Percentiles rank a stretch among this genome's conserved stretches.
These are phyloP conservation scores for Ectemnius lituratus DNA, from an alignment of 2,888 invertebrate species.

Conservation along the genomic window DNA sequence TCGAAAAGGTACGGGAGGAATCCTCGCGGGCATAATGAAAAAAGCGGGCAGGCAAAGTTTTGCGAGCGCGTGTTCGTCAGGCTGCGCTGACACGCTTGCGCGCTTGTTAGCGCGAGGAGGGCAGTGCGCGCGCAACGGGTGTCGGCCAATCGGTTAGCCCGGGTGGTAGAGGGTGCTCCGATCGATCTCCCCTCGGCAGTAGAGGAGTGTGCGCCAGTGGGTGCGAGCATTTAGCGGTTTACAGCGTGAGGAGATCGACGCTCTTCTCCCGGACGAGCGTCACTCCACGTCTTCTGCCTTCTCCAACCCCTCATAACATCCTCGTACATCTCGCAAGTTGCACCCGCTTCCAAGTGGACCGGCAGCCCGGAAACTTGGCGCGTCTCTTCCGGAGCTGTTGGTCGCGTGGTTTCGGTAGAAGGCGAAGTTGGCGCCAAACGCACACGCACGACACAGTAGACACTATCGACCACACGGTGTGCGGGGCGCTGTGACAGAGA, in stretches of 20 bases:
- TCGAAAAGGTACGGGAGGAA: neutral
- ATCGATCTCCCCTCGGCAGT: conserved; percentile 51
- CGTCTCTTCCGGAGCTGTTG: no score
- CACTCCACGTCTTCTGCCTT: neutral
- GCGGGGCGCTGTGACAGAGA: neutral
- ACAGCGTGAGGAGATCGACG: conserved; percentile 49
- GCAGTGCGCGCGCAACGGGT: conserved; percentile 23
- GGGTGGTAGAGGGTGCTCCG: conserved; percentile 61
- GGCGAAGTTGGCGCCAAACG: neutral
- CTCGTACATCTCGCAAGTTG: neutral
- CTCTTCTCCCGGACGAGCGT: conserved; percentile 15
- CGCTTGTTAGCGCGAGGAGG: neutral
- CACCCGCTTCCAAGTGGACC: neutral
- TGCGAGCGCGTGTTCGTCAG: conserved; percentile 40
- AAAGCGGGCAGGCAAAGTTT: neutral
- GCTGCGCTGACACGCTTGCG: conserved; percentile 24
- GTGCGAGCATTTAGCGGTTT: conserved; percentile 41
- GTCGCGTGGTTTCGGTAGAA: no score
- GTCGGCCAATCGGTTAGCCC: conserved; percentile 43
- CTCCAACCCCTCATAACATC: neutral
- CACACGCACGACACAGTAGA: neutral
- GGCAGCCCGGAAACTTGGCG: neutral
- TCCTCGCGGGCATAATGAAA: neutral
- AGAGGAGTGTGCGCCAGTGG: conserved; percentile 49
- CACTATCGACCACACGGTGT: conserved; percentile 6